Conservation (phyloP, 2,888 invertebrate species). For the Sympetrum striolatum region DNA sequence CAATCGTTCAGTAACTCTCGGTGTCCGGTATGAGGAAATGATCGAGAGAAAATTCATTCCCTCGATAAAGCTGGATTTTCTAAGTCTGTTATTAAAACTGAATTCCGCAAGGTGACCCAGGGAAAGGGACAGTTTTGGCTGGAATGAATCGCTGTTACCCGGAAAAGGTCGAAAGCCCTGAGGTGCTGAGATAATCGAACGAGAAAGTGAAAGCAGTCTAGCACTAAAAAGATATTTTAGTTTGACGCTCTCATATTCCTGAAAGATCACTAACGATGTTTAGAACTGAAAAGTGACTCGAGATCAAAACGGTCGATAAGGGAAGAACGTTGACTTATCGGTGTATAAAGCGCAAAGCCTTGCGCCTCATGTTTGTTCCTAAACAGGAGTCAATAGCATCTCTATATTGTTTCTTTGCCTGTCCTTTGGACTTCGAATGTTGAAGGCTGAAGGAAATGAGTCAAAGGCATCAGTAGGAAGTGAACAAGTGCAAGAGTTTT, state of each 20-base stretch:
- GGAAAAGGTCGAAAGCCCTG: background rate
- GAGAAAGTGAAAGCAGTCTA: background rate
- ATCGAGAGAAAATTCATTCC: background rate
- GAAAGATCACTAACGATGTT: background rate
- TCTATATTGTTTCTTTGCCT: background rate
- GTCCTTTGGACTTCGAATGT: background rate
- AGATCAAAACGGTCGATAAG: background rate
- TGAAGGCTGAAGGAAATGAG: background rate
- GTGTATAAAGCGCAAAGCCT: background rate
- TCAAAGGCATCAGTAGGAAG: background rate
- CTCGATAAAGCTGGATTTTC: background rate
- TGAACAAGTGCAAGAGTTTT: too few species aligned
- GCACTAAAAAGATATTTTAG: background rate
- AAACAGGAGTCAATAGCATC: background rate
- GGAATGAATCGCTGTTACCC: background rate
- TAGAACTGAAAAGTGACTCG: background rate
- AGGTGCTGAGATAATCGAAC: background rate
- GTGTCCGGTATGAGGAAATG: background rate
- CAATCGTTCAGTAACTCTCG: conserved; percentile 8
- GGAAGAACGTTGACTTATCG: background rate
- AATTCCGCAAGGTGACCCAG: background rate
- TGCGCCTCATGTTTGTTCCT: background rate
- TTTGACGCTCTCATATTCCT: background rate
- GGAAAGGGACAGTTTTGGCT: background rate
- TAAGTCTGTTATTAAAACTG: background rate